These are phyloP conservation scores for Ornithoptera alexandrae DNA, from an alignment of 2,888 invertebrate species.

Conservation along the genomic window DNA sequence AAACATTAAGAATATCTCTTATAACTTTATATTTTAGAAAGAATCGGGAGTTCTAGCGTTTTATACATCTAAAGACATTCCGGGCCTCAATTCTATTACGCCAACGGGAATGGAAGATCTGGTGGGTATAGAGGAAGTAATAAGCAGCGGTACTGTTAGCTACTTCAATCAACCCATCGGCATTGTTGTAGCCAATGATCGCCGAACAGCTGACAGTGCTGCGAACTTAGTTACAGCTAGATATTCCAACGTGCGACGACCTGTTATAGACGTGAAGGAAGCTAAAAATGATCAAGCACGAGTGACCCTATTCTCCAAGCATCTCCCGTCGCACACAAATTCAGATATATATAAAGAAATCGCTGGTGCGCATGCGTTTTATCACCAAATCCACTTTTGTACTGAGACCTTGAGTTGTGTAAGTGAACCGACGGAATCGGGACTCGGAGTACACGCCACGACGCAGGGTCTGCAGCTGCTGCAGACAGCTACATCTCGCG, in stretches of 20 bases:
- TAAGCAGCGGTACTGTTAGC: constrained; percentile 45
- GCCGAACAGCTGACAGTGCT: constrained; percentile 75
- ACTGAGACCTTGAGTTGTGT: constrained; percentile 85
- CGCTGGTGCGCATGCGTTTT: constrained; percentile 73
- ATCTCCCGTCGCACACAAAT: constrained; percentile 48
- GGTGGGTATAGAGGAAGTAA: constrained; percentile 62
- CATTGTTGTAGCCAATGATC: constrained; percentile 80
- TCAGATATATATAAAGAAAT: constrained; percentile 62
- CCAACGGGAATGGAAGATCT: constrained; percentile 39
- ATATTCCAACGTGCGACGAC: constrained; percentile 63
- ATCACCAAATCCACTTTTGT: constrained; percentile 84
- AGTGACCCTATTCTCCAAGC: constrained; percentile 32
- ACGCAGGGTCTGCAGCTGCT: constrained; percentile 80
- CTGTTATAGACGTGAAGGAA: constrained; percentile 46
- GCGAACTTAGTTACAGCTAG: constrained; percentile 76
- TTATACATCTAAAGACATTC: constrained; percentile 82
- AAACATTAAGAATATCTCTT: not conserved
- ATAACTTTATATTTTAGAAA: constrained; percentile 61
- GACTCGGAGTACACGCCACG: constrained; percentile 80
- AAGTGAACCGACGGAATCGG: constrained; percentile 83
- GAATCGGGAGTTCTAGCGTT: constrained; percentile 82
- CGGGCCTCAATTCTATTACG: constrained; percentile 82
- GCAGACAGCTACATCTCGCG: constrained; percentile 76
- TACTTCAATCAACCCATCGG: constrained; percentile 55
- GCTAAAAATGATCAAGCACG: constrained; percentile 42